Conservation (phyloP, 1,140 invertebrate species). For the Spodoptera frugiperda region DNA sequence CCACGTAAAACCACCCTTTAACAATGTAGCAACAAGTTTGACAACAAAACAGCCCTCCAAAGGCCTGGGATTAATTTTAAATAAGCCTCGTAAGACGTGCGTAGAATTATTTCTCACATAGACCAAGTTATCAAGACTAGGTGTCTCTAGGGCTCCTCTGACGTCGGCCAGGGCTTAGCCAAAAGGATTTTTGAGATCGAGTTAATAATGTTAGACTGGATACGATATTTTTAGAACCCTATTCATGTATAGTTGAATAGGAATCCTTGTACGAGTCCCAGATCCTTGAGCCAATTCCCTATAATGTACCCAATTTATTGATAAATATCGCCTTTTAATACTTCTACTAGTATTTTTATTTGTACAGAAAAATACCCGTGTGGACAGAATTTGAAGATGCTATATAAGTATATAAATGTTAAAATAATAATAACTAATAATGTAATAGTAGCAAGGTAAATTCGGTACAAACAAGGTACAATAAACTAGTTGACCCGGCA, state of each 20-base stretch:
- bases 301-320: no score
- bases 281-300: no score
- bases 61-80: slow-evolving; percentile 17
- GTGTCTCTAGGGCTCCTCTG: slow-evolving; percentile 9
- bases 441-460: not conserved
- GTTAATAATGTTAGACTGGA: not conserved
- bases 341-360: not conserved
- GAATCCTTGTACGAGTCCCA: no score
- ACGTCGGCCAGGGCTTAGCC: not conserved
- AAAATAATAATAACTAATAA: no score
- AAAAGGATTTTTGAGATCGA: slow-evolving; percentile 17
- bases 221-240: not conserved
- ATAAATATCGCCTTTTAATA: no score
- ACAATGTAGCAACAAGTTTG: slow-evolving; percentile 10
- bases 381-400: no score
- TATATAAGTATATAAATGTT: no score
- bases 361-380: not conserved
- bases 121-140: slow-evolving; percentile 15
- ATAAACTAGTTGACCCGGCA: no score
- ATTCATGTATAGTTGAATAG: no score
- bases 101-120: slow-evolving; percentile 26
- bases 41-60: not conserved
- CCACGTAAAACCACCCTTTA: not conserved
- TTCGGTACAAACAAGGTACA: not conserved
- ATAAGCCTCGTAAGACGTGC: slow-evolving; percentile 25